Evolutionary conservation across 1,140 invertebrate species (phyloP), one percentile per base, ranked within the genome.

Genomic region (Eupeodes corollae): DNA sequence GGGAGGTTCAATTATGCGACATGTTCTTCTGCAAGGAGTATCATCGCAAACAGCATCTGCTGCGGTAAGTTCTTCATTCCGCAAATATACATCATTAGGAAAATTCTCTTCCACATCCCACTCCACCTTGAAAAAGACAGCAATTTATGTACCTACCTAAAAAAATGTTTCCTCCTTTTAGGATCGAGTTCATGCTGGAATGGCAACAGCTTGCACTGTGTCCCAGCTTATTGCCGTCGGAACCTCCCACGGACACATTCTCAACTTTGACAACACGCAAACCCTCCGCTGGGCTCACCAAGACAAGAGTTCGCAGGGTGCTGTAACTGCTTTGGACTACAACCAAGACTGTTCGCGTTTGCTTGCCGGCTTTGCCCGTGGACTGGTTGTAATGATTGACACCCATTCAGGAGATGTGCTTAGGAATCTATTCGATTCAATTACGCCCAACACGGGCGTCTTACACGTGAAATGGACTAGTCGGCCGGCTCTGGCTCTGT

Each of bases 241-340:
- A 32, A 97, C 92, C 35, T 91, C 89, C 34, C 90, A 95, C 71
- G 92, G 93, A 16, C 77, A 92, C 49, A 79, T 95, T 45, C 70
- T 97, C 13, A 82, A 89, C 44, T 97, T 97, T 75, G 90, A 91
- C 75, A 74, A 76, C 3, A 78, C 81, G 19, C 88, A 91, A 70
- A 85, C 79, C 14, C 70, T 96, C 50, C 80, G 88, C 67, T 95
- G 88, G 86, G 91, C 82, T 34, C 83, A 82, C 59, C 78, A 84
- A 56, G 80, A 84, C 56, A 80, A 84, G 44, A 73, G 73, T 49
- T 79, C 86, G 47, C 80, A 85, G 58, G 86, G 86, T 39, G 81
- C 91, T 9, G 85, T 96, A 12, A 91, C 91, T 19, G 78, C 82
- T 43, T 69, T 96, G 32, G 79, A 87, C 42, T 90, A 95, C 49